Evolutionary conservation across 2,797 vertebrate species (phyloP), one percentile per base, ranked within the genome.

Genomic region (Labroides dimidiatus): DNA sequence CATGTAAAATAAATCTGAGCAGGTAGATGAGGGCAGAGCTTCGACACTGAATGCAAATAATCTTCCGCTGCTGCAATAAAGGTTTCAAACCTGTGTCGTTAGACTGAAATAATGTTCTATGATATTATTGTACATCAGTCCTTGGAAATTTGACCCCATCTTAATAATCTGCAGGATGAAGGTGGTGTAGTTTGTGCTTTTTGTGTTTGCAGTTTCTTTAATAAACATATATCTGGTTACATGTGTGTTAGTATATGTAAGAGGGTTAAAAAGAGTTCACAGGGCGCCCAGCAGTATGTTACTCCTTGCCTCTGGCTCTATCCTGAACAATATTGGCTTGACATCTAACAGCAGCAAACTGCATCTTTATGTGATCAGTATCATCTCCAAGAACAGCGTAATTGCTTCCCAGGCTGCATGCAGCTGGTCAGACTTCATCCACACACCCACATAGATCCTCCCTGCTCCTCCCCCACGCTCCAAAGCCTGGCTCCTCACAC

Each of bases 281-380:
- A 76, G 65, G 42, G 13, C 63, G 61, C 13, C 52, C n/a, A 42
- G n/a, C 59, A 17, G 23, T 41, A 44, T 67, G 33, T 20, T 20
- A 52, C 37, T 52, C 1, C 19, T 48, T 57, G 44, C 37, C 60
- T 1, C 43, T 54, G 21, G 7, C 48, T 27, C 13, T 57, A 41
- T 68, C 58, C 52, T 44, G 20, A 64, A 71, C 49, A 72, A 53
- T 19, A 37, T 13, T 13, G 44, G 16, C 21, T 27, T 56, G 71
- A 69, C n/a, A 39, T 51, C 47, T 21, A 53, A 80, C 60, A 54
- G 37, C 64, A 56, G 36, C 30, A 69, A 57, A 70, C 44, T 45
- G 42, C 70, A 64, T 74, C 42, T 55, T n/a, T 58, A 43, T 54
- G 54, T 64, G 36, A 50, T 57, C 50, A 20, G 37, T 53, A 17